Evolutionary conservation across 2,113 vertebrate genomes (phyloP).

Genomic region (Ovibos moschatus): DNA sequence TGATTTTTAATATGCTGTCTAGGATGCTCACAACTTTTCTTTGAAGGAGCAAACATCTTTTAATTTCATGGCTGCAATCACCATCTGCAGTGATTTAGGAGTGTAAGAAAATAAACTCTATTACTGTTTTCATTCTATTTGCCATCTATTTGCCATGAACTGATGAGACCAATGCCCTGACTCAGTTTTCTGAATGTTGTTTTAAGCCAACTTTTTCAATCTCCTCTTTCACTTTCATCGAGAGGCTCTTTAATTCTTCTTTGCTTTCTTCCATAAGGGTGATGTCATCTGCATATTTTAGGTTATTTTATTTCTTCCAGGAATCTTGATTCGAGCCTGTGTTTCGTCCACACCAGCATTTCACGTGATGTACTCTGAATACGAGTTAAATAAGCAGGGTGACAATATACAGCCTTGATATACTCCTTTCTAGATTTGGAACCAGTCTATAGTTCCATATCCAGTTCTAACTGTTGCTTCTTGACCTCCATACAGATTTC

Average conservation of each 20-base stretch:
- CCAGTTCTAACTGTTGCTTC: neutral
- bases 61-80: neutral
- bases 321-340: neutral
- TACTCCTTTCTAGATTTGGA: neutral
- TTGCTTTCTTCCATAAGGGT: neutral
- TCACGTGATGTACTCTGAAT: accelerated
- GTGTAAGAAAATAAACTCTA: neutral
- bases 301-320: neutral
- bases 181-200: neutral
- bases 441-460: neutral
- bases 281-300: neutral
- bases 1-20: neutral
- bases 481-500: neutral
- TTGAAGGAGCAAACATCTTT: neutral
- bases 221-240: neutral
- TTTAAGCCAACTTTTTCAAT: neutral
- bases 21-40: neutral
- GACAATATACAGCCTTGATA: neutral
- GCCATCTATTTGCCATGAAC: neutral
- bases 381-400: neutral
- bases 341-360: neutral
- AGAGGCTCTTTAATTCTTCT: neutral
- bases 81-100: neutral
- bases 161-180: neutral
- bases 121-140: neutral